A percentile compares a stretch with the other conserved stretches of the same genome.
These are phyloP conservation scores for Lerema accius DNA, from an alignment of 1,140 invertebrate genomes.

Conservation along the genomic window DNA sequence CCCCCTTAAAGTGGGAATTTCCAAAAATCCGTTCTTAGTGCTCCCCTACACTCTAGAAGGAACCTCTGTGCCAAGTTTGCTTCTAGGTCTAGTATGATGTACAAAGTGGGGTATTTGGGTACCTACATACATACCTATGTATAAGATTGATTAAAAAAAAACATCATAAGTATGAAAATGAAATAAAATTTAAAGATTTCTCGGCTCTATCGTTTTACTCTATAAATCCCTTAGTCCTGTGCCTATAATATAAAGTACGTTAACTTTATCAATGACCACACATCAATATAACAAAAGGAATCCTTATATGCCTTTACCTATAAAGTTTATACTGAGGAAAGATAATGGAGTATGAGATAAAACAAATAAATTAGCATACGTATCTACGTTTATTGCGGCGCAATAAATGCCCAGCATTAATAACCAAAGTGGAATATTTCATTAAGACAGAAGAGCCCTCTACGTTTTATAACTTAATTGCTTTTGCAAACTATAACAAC, in stretches of 20 bases:
- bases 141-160: too few species aligned
- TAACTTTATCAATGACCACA: constrained; percentile 6
- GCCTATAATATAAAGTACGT: too few species aligned
- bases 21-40: too few species aligned
- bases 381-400: constrained; percentile 53
- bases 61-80: too few species aligned
- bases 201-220: not conserved
- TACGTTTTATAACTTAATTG: constrained; percentile 79
- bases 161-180: too few species aligned
- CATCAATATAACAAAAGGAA: constrained; percentile 22
- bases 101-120: too few species aligned
- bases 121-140: too few species aligned
- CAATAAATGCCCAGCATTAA: constrained; percentile 67
- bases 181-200: too few species aligned
- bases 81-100: too few species aligned
- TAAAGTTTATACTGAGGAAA: constrained; percentile 29
- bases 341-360: constrained; percentile 49
- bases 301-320: constrained; percentile 13
- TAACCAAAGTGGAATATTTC: constrained; percentile 74
- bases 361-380: constrained; percentile 53
- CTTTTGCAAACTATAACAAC: constrained; percentile 75
- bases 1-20: too few species aligned
- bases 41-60: too few species aligned
- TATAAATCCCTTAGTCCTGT: not conserved
- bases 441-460: constrained; percentile 70